Conservation (phyloP, 2,888 invertebrate genomes). For the Sphaerophoria rueppellii region DNA sequence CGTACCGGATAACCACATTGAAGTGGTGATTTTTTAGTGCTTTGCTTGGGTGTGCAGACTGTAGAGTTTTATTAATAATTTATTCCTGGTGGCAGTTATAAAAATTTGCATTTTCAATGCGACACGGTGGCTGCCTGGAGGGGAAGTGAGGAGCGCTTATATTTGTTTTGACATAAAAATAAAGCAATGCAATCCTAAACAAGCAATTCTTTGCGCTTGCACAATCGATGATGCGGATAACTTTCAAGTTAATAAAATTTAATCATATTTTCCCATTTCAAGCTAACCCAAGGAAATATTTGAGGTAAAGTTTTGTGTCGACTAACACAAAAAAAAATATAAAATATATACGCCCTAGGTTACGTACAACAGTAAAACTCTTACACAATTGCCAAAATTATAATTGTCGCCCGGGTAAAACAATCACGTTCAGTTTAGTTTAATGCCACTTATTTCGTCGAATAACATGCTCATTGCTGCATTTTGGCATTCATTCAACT, state of each 20-base stretch:
- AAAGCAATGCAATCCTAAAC: constrained; percentile 4
- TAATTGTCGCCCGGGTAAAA: constrained; percentile 4
- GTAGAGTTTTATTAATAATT: constrained; percentile 27
- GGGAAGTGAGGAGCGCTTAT: constrained; percentile 16
- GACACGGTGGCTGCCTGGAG: neutral
- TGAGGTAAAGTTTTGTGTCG: too few relatives aligned
- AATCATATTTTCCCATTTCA: constrained; percentile 26
- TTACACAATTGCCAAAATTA: neutral
- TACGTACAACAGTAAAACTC: neutral
- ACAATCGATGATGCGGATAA: constrained; percentile 55
- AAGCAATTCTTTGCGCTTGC: neutral
- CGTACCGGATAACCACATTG: constrained; percentile 63
- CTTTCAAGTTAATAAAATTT: constrained; percentile 51
- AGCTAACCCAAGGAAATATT: constrained; percentile 13
- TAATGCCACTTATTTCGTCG: neutral
- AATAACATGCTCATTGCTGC: neutral
- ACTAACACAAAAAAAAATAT: too few relatives aligned
- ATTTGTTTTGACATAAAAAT: constrained; percentile 20
- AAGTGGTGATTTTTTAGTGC: constrained; percentile 44
- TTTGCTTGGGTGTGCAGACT: too few relatives aligned
- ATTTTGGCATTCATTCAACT: constrained; percentile 29
- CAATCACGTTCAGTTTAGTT: neutral
- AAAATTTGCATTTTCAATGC: constrained; percentile 36
- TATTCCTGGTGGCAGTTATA: constrained; percentile 39
- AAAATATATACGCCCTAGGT: too few relatives aligned